A percentile compares a stretch with the other conserved stretches of the same genome.
phyloP scores from a whole-genome alignment of 2,888 invertebrate species.

The Gnatocerus cornutus region DNA sequence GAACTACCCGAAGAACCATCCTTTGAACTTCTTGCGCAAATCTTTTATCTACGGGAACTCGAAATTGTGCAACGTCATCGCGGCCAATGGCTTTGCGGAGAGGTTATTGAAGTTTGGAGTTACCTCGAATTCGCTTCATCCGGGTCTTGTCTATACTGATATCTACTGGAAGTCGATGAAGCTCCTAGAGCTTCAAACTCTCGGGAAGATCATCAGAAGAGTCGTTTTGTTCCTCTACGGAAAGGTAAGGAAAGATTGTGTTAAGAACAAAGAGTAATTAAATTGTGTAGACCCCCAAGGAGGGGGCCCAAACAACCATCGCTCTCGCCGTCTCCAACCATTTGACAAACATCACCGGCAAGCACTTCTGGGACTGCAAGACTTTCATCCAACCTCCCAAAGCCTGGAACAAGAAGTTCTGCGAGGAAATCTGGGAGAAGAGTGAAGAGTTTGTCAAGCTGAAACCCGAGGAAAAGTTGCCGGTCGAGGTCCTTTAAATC shows the following conservation, averaged over 20 bases:
- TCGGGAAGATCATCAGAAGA: constrained; percentile 54
- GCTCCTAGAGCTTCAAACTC: constrained; percentile 54
- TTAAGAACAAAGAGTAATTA: background rate
- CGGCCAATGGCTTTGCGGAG: constrained; percentile 66
- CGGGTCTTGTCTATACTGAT: constrained; percentile 65
- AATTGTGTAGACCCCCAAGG: constrained; percentile 78
- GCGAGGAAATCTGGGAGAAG: constrained; percentile 87
- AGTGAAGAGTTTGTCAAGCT: constrained; percentile 84
- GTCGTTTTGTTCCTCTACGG: constrained; percentile 60
- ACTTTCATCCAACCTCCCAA: constrained; percentile 62
- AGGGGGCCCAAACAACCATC: constrained; percentile 88
- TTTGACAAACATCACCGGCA: constrained; percentile 80
- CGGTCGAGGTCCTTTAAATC: background rate
- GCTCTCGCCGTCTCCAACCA: constrained; percentile 81
- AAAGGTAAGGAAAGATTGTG: constrained; percentile 56
- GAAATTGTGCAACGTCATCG: constrained; percentile 66
- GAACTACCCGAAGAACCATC: constrained; percentile 60
- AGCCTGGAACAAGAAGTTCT: constrained; percentile 71
- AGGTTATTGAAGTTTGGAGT: constrained; percentile 63
- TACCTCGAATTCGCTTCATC: constrained; percentile 67
- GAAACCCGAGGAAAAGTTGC: constrained; percentile 74
- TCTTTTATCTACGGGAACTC: constrained; percentile 64
- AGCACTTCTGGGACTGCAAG: constrained; percentile 87
- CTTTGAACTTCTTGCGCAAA: constrained; percentile 19
- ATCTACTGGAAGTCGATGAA: constrained; percentile 57